A percentile compares a stretch with the other conserved stretches of the same genome.
Conservation (phyloP, 2,113 vertebrate genomes). For the Lophius piscatorius region DNA sequence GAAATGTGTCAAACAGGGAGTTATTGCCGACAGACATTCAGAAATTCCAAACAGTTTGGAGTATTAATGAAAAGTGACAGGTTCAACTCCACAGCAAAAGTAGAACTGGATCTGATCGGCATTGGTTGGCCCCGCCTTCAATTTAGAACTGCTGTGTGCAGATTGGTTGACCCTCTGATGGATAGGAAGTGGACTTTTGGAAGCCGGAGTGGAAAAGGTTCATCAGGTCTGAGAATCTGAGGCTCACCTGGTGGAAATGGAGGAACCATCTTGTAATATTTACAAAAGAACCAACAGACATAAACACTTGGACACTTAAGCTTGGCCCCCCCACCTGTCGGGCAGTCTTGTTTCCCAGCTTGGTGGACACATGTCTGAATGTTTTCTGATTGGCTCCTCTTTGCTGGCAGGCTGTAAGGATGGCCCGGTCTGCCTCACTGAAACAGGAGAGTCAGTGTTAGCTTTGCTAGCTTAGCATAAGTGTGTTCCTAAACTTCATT, state of each 20-base stretch:
- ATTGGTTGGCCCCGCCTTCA: conserved; percentile 37
- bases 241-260: conserved; percentile 80
- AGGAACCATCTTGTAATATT: too few species aligned
- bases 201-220: conserved; percentile 84
- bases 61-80: too few species aligned
- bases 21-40: too few species aligned
- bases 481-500: too few species aligned
- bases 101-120: too few species aligned
- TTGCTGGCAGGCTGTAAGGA: conserved; percentile 90
- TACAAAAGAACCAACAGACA: neutral
- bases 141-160: conserved; percentile 72
- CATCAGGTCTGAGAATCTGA: conserved; percentile 89
- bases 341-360: conserved; percentile 87
- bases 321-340: conserved; percentile 78
- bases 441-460: conserved; percentile 5
- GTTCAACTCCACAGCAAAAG: too few species aligned
- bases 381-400: conserved; percentile 87
- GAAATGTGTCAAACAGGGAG: too few species aligned
- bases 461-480: neutral
- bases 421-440: conserved; percentile 91
- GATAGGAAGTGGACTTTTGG: conserved; percentile 80
- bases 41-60: too few species aligned
- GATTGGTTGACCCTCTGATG: conserved; percentile 72
- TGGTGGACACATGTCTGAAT: conserved; percentile 83
- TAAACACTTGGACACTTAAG: neutral